Conservation (phyloP, 2,888 invertebrate genomes). For the Anaspis maculata region DNA sequence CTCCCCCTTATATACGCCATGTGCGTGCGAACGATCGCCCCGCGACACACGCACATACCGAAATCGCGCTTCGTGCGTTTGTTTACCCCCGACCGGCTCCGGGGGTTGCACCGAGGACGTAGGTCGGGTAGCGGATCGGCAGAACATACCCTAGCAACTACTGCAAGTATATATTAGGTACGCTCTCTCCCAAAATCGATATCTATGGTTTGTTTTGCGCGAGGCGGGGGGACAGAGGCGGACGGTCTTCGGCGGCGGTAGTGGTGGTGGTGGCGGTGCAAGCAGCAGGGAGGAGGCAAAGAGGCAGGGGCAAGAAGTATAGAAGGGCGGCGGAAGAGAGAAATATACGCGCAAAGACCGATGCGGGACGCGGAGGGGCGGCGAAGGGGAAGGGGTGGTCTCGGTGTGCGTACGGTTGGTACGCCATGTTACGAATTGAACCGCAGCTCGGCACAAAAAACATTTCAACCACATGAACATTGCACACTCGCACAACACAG, state of each 20-base stretch:
- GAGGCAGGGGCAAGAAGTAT: no score
- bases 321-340: slow-evolving; percentile 25
- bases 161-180: slow-evolving; percentile 39
- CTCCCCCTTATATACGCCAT: slow-evolving; percentile 21
- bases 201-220: slow-evolving; percentile 43
- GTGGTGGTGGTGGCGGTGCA: slow-evolving; percentile 21
- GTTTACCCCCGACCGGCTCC: slow-evolving; percentile 7
- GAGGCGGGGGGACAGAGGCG: no score
- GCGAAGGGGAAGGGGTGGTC: no score
- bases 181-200: slow-evolving; percentile 44
- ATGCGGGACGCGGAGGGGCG: no score
- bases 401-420: slow-evolving; percentile 37
- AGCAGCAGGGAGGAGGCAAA: slow-evolving; percentile 9
- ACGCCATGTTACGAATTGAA: slow-evolving; percentile 41
- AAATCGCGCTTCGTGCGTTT: no score
- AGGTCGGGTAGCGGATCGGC: slow-evolving; percentile 22
- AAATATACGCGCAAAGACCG: slow-evolving; percentile 21
- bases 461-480: slow-evolving; percentile 38
- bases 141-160: slow-evolving; percentile 36
- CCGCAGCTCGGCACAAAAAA: slow-evolving; percentile 36
- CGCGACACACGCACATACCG: slow-evolving; percentile 2
- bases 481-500: no score
- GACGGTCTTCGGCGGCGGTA: no score
- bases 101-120: slow-evolving; percentile 22
- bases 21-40: slow-evolving; percentile 4